phyloP scores from a whole-genome alignment of 1,140 invertebrate species.

The Tyrophagus putrescentiae region DNA sequence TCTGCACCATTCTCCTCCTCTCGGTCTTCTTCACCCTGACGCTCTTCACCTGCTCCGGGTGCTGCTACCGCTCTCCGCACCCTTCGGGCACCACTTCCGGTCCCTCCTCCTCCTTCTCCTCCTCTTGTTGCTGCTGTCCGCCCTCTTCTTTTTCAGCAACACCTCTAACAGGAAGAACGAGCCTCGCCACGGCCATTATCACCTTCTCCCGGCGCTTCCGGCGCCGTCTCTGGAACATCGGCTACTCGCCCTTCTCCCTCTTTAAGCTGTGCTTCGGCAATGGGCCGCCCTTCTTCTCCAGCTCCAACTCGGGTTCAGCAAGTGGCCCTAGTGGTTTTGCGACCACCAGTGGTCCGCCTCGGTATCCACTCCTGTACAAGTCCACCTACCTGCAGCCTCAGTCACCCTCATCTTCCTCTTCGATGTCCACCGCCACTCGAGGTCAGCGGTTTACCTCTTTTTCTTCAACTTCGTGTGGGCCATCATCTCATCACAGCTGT shows the following conservation, averaged over 20 bases:
- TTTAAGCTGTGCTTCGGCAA: not conserved
- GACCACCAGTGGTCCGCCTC: not conserved
- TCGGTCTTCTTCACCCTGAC: not conserved
- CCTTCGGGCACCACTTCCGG: not conserved
- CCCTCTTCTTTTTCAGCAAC: not conserved
- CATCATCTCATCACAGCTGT: not conserved
- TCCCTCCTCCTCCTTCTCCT: not conserved
- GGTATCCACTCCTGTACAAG: not conserved
- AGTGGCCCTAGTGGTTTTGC: too few species aligned
- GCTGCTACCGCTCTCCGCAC: not conserved
- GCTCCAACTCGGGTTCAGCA: not conserved
- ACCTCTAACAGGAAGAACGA: too few species aligned
- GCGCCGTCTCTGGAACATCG: constrained; percentile 4
- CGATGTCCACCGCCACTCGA: too few species aligned
- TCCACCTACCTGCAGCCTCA: too few species aligned
- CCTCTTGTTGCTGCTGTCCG: not conserved
- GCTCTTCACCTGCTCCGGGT: not conserved
- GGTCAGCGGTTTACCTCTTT: too few species aligned
- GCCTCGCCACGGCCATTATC: too few species aligned
- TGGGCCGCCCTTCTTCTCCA: not conserved
- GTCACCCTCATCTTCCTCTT: too few species aligned
- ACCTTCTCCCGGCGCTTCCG: not conserved
- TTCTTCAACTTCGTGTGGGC: not conserved
- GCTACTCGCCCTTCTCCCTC: not conserved
- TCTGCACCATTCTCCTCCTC: not conserved